Base-by-base conservation (phyloP, 2,888 invertebrate species). In the Dryomyza anilis region DNA sequence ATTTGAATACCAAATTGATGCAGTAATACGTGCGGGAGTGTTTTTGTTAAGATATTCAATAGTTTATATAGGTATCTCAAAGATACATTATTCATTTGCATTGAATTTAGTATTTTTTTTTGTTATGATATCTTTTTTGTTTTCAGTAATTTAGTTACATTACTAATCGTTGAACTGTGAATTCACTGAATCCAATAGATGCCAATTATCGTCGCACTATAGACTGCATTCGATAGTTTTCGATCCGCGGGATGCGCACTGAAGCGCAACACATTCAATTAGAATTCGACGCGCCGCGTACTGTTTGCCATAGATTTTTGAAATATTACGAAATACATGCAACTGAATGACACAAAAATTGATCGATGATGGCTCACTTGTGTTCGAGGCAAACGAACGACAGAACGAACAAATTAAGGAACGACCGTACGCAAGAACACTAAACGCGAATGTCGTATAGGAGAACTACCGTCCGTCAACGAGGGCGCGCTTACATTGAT, bases 401-500 rank as follows among this genome's bases (percentile, higher is more conserved):
- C n/a, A n/a, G n/a, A n/a, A n/a, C n/a, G n/a, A n/a, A 39, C 39
- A 6, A 7, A 2, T 7, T 12, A 7, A 33, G 39, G 7, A n/a
- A 7, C 12, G 4, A 3, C 4, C 14, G 39, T 3, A 39, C n/a
- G n/a, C n/a, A 39, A 7, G 39, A 39, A 7, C 14, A 39, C 39
- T 3, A 39, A 7, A 3, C 12, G 39, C 6, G 12, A 33, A 33
- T 12, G 33, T 12, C 6, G 33, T 33, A 33, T 6, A 33, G 16
- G 25, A 50, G 19, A 16, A 16, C 19, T 50, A 25, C 23, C 50
- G 50, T 53, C 65, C 61, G 61, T 57, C 56, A n/a, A 46, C 61
- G 39, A 67, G 63, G 67, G 69, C 69, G 64, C 67, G 69, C 70
- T 73, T 70, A 70, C 73, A 71, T 71, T 68, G 73, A 73, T 73